Evolutionary conservation across 2,888 invertebrate species (phyloP).

Genomic region (Oconnorella tubifera): DNA sequence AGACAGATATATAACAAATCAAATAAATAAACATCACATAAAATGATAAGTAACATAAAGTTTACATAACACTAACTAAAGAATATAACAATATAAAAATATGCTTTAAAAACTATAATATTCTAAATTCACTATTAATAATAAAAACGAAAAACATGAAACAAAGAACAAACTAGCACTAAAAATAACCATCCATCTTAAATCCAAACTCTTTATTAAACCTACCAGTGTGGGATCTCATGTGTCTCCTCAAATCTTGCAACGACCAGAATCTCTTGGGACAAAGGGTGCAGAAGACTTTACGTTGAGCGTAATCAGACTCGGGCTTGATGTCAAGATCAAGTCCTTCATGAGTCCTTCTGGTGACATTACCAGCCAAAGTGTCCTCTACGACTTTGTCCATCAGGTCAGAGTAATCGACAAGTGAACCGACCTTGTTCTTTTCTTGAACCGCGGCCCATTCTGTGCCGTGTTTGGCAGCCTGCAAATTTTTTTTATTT

Average conservation of each 20-base stretch:
- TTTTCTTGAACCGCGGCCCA: conserved; percentile 71
- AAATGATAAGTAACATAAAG: no score
- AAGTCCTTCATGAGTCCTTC: conserved; percentile 39
- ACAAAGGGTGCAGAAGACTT: conserved; percentile 73
- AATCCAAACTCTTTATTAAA: no score
- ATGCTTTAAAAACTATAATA: no score
- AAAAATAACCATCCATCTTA: no score
- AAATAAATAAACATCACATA: no score
- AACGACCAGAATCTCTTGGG: conserved; percentile 91
- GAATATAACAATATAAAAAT: no score
- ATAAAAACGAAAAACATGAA: no score
- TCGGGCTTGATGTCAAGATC: conserved; percentile 36
- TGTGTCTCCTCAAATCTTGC: conserved; percentile 85
- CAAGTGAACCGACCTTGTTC: conserved; percentile 46
- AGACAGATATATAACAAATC: no score
- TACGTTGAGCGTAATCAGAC: conserved; percentile 41
- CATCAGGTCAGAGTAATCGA: conserved; percentile 44
- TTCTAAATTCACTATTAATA: no score
- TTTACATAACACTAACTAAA: no score
- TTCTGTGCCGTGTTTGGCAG: conserved; percentile 69
- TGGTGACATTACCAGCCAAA: conserved; percentile 19
- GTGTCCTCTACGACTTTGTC: conserved; percentile 43
- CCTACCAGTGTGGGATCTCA: conserved; percentile 72
- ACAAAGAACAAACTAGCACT: no score
- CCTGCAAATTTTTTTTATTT: no score